A percentile compares a stretch with the other conserved stretches of the same genome.
Evolutionary conservation across 2,888 invertebrate genomes (phyloP).

Genomic region (Aphodius granarius): DNA sequence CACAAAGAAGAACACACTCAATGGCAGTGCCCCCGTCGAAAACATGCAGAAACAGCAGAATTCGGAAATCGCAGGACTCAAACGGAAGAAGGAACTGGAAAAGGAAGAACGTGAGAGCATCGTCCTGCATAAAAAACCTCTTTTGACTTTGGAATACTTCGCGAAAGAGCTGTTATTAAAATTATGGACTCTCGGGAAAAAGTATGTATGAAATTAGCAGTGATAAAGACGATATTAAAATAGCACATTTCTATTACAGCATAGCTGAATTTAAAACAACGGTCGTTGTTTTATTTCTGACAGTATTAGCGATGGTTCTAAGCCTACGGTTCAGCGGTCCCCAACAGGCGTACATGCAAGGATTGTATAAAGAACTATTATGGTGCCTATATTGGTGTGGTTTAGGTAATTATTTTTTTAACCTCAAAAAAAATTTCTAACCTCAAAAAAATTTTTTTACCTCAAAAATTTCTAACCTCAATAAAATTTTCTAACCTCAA

Average conservation of each 20-base stretch:
- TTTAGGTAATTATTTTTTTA: conserved; percentile 42
- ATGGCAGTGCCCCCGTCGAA: conserved; percentile 33
- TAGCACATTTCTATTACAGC: conserved; percentile 60
- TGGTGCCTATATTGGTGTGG: conserved; percentile 54
- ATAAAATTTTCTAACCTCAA: too few relatives aligned
- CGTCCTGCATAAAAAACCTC: conserved; percentile 81
- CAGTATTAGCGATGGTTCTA: conserved; percentile 56
- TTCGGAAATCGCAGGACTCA: conserved; percentile 8
- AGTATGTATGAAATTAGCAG: conserved; percentile 52
- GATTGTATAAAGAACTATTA: conserved; percentile 50
- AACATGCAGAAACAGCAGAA: neutral
- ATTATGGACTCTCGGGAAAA: conserved; percentile 60
- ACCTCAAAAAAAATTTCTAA: too few relatives aligned
- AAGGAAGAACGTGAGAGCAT: conserved; percentile 64
- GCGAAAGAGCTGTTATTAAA: conserved; percentile 71
- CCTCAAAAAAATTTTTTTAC: conserved; percentile 16
- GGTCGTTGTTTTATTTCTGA: conserved; percentile 52
- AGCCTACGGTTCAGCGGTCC: conserved; percentile 66
- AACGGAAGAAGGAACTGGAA: conserved; percentile 51
- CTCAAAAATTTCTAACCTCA: too few relatives aligned
- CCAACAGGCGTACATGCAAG: conserved; percentile 64
- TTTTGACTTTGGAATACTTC: conserved; percentile 80
- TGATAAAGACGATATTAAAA: too few relatives aligned
- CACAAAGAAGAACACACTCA: conserved; percentile 44
- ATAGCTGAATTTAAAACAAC: conserved; percentile 63